A percentile compares a stretch with the other conserved stretches of the same genome.
Conservation (phyloP, 30 jellyfish, hydroid and myxozoan species). For the Cassiopea xamachana region DNA sequence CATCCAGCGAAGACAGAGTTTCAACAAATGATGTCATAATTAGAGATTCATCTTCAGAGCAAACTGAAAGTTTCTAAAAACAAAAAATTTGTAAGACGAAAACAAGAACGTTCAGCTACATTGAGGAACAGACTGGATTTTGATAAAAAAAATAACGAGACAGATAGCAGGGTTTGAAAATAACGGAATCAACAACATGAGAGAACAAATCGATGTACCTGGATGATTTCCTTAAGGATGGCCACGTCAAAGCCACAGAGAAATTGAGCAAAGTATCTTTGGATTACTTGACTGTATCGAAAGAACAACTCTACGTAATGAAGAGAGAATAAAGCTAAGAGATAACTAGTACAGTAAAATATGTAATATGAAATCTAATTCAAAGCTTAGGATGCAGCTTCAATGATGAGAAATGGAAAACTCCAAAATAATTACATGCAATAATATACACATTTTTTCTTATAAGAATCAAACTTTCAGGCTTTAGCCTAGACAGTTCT, state of each 20-base stretch:
- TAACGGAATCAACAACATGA: neutral
- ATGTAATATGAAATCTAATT: too few species aligned
- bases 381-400: too few species aligned
- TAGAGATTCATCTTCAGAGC: conserved; percentile 92
- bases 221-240: conserved; percentile 84
- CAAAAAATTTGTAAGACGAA: neutral
- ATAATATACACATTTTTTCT: too few species aligned
- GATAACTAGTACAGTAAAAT: too few species aligned
- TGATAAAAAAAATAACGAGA: neutral
- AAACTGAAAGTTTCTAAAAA: conserved; percentile 85
- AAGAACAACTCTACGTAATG: conserved; percentile 66
- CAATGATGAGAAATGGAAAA: too few species aligned
- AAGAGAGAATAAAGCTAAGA: too few species aligned
- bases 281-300: conserved; percentile 87
- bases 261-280: conserved; percentile 87
- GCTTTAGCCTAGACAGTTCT: too few species aligned
- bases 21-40: conserved; percentile 97
- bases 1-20: conserved; percentile 63
- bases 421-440: too few species aligned
- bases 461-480: too few species aligned
- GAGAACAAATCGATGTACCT: conserved; percentile 35
- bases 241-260: conserved; percentile 97
- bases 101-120: neutral
- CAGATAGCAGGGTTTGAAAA: too few species aligned
- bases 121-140: too few species aligned